Percentiles rank a stretch among this genome's conserved stretches.
phyloP scores from a whole-genome alignment of 2,113 vertebrate species.

The Kryptolebias marmoratus region DNA sequence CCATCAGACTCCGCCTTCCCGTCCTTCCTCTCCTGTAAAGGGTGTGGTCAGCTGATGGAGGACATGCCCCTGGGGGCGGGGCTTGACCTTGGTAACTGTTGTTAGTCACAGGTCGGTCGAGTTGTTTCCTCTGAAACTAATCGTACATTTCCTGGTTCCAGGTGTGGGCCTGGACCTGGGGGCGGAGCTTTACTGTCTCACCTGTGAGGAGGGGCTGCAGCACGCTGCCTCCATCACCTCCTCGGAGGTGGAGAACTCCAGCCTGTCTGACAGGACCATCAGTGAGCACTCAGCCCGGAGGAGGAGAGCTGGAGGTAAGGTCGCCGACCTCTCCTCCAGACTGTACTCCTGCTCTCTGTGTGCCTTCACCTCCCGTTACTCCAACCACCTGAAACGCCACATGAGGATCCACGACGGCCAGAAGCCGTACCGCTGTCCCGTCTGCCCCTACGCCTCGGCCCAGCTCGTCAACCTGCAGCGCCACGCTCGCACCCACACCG shows the following conservation, averaged over 20 bases:
- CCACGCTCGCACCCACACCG: conserved; percentile 94
- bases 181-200: conserved; percentile 77
- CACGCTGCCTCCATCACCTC: neutral
- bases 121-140: neutral
- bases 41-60: conserved; percentile 83
- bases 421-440: conserved; percentile 93
- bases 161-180: conserved; percentile 64
- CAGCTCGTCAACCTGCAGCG: conserved; percentile 96
- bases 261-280: neutral
- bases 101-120: neutral
- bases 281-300: neutral
- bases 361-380: conserved; percentile 92
- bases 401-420: conserved; percentile 96
- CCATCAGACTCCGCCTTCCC: conserved; percentile 71
- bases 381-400: conserved; percentile 96
- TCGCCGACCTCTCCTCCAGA: conserved; percentile 52
- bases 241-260: conserved; percentile 3
- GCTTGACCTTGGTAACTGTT: conserved; percentile 63
- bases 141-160: conserved; percentile 1
- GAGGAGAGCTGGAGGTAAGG: neutral
- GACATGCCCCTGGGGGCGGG: conserved; percentile 73
- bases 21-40: conserved; percentile 82
- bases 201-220: conserved; percentile 65
- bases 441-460: conserved; percentile 92
- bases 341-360: conserved; percentile 91